phyloP scores from a whole-genome alignment of 64 coral and sea anemone genomes.

The Actinia tenebrosa region DNA sequence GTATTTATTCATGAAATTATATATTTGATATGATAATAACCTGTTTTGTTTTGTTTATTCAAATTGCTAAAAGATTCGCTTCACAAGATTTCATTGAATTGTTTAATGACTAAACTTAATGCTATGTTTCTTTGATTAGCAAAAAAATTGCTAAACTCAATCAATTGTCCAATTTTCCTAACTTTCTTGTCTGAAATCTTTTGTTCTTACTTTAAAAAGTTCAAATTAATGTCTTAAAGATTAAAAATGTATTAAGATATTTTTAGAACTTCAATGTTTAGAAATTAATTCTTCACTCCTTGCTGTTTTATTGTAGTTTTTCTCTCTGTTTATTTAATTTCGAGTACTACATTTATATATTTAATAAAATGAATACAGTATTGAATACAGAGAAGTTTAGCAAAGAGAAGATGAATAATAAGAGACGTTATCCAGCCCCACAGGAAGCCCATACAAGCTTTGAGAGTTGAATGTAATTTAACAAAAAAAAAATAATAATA shows the following conservation, averaged over 20 bases:
- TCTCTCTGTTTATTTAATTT: background rate
- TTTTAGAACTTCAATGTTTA: background rate
- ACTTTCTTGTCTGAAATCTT: background rate
- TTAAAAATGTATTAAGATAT: background rate
- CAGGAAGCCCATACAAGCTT: too few species aligned
- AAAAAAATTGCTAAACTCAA: background rate
- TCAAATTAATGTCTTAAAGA: background rate
- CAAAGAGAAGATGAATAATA: too few species aligned
- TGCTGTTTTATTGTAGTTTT: background rate
- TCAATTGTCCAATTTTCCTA: too few species aligned
- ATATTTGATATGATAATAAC: background rate
- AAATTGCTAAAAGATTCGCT: background rate
- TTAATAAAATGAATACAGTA: too few species aligned
- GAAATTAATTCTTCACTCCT: background rate
- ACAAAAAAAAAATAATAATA: too few species aligned
- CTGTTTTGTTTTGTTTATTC: background rate
- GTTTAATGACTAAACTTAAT: background rate
- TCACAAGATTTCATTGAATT: background rate
- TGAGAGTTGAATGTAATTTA: too few species aligned
- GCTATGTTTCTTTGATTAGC: background rate
- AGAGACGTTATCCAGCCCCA: too few species aligned
- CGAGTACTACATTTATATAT: background rate
- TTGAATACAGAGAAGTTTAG: too few species aligned
- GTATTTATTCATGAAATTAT: background rate
- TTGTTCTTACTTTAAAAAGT: background rate